Evolutionary conservation across 2,888 invertebrate genomes (phyloP).

Genomic region (Drosophila anceps): DNA sequence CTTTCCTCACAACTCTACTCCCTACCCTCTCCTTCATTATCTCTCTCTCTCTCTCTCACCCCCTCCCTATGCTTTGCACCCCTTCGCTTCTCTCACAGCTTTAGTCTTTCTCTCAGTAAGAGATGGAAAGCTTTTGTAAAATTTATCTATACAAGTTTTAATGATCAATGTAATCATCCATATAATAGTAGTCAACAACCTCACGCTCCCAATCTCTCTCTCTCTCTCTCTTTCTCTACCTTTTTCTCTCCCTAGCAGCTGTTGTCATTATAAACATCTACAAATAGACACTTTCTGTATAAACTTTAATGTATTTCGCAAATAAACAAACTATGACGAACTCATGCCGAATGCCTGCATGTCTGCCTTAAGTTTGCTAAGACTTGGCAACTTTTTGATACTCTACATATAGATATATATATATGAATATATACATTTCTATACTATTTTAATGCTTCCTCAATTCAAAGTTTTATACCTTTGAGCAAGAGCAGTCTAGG

Average conservation of each 20-base stretch:
- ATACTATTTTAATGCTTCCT: not conserved
- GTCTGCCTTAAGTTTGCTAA: not conserved
- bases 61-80: not conserved
- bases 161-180: not conserved
- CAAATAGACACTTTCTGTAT: constrained; percentile 2
- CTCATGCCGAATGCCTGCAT: not conserved
- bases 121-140: not conserved
- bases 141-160: not conserved
- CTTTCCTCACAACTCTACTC: not conserved
- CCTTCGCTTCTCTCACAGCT: not conserved
- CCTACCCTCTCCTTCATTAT: not conserved
- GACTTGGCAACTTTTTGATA: not conserved
- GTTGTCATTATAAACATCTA: not conserved
- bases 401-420: not conserved
- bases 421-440: not conserved
- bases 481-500: not conserved
- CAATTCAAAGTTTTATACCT: too few relatives aligned
- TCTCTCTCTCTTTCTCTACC: not conserved
- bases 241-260: not conserved
- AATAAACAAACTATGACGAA: constrained; percentile 1
- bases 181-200: not conserved
- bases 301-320: not conserved
- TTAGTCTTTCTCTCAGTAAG: not conserved
- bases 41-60: not conserved
- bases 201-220: not conserved